Conservation (phyloP, 2,888 invertebrate species). For the Eupelmus urozonus region DNA sequence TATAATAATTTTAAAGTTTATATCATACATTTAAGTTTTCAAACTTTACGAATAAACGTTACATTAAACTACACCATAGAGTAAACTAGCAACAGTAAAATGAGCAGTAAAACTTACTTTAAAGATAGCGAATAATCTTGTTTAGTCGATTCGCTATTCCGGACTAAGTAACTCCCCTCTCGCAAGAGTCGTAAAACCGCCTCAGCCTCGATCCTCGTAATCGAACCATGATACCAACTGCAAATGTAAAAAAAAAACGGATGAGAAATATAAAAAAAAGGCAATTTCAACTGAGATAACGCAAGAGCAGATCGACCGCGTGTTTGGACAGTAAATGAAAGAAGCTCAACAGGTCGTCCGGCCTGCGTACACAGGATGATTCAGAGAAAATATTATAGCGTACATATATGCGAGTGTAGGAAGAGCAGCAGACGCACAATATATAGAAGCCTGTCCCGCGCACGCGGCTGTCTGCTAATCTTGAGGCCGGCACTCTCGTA, state of each 20-base stretch:
- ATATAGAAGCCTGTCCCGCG: no score
- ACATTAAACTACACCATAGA: neutral
- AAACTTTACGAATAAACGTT: neutral
- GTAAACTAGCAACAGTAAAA: no score
- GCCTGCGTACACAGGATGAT: no score
- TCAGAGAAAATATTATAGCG: no score
- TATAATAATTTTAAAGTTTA: neutral
- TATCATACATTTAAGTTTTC: neutral
- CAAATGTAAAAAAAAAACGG: no score
- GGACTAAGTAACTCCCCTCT: constrained; percentile 95
- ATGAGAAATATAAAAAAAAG: no score
- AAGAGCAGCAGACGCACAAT: no score
- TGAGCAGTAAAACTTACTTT: constrained; percentile 90
- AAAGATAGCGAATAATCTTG: constrained; percentile 96
- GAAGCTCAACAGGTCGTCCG: no score
- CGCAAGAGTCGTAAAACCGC: constrained; percentile 88
- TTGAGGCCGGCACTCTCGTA: constrained; percentile 4
- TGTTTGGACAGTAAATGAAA: no score
- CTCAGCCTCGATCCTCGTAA: constrained; percentile 94
- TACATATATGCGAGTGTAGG: no score
- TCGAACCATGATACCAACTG: constrained; percentile 97
- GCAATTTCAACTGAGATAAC: no score
- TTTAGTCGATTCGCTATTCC: constrained; percentile 95
- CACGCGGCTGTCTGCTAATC: constrained; percentile 5
- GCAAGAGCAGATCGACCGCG: no score